Evolutionary conservation across 2,113 vertebrate genomes (phyloP), one percentile per base, ranked within the genome.

Genomic region (Oceanites oceanicus): DNA sequence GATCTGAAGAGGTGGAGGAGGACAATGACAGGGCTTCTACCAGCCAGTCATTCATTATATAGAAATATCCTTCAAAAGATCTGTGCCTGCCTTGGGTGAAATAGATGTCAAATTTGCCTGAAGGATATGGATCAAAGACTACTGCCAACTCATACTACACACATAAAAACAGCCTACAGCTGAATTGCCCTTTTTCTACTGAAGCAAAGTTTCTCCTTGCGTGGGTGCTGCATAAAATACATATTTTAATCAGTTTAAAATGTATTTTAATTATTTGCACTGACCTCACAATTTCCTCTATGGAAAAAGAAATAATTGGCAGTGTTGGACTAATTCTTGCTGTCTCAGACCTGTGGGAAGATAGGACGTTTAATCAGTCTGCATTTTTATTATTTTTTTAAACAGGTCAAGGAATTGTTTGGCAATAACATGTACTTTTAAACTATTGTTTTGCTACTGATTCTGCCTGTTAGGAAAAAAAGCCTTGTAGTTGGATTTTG

Each of bases 101-200:
- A 92, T 94, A 94, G 92, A 96, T 97, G 93, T 97, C 97, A 98
- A 96, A 97, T 97, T 83, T 97, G 92, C 95, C 96, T 53, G 36
- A 92, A 95, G 92, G 97, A 72, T 90, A 79, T 32, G 88, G 95
- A 97, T 97, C 96, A 97, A 96, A 94, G 88, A 88, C 44, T 84
- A 17, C 93, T 96, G 93, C 90, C 90, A 92, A 42, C 88, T 93
- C 19, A n/a, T 21, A n/a, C 65, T 93, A 52, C 59, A 42, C 59
- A 63, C 58, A 88, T 88, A 75, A 45, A 42, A 93, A 34, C 34
- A 90, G 65, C 93, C 84, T 84, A 47, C 45, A 95, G 96, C 91
- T 96, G 83, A 95, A 96, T 42, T 75, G 36, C 85, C 92, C 68
- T 95, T 89, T 90, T 92, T 50, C 70, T 76, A 53, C 80, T 63